A percentile compares a stretch with the other conserved stretches of the same genome.
phyloP scores from a whole-genome alignment of 2,113 vertebrate genomes.

The Gadus macrocephalus region DNA sequence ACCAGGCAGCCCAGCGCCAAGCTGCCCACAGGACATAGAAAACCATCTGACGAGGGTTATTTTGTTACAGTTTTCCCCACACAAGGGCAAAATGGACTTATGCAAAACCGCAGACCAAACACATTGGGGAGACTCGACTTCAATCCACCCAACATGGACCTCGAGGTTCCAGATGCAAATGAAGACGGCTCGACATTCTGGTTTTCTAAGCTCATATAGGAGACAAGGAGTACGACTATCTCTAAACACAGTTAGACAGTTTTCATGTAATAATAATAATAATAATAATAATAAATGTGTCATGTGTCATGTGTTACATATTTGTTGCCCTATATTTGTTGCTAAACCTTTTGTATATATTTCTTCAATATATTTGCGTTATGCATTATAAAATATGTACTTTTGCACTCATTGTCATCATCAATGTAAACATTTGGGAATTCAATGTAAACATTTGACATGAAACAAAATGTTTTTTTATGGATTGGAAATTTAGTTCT shows the following conservation, averaged over 20 bases:
- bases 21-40: constrained; percentile 1
- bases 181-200: constrained; percentile 51
- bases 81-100: constrained; percentile 30
- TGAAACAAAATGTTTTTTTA: no score
- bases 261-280: no score
- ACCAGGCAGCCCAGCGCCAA: constrained; percentile 2
- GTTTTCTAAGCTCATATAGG: constrained; percentile 59
- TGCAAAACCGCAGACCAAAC: constrained; percentile 42
- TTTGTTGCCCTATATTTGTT: no score
- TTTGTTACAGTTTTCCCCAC: constrained; percentile 49
- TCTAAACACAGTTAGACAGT: no score
- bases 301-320: no score
- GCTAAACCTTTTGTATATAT: background rate
- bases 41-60: constrained; percentile 34
- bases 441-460: background rate
- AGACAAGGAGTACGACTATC: background rate
- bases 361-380: background rate
- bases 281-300: no score
- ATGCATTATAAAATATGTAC: background rate
- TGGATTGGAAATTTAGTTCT: no score
- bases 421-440: background rate
- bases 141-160: constrained; percentile 44
- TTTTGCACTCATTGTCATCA: constrained; percentile 22
- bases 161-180: constrained; percentile 63
- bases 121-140: constrained; percentile 41